These are phyloP conservation scores for Taenioides sp. DNA, from an alignment of 2,797 vertebrate species.

Conservation along the genomic window DNA sequence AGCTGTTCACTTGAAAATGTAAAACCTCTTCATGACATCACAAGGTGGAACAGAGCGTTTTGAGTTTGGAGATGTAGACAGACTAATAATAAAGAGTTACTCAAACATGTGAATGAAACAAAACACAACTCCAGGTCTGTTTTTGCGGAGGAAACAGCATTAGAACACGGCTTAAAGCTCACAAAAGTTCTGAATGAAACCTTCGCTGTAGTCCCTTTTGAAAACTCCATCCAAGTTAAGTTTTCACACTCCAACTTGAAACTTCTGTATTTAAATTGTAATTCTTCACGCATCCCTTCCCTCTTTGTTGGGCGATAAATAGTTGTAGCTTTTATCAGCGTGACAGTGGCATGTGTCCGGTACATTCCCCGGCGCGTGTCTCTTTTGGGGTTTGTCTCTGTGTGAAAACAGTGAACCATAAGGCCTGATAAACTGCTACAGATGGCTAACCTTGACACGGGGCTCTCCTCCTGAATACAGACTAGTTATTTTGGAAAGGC, in stretches of 20 bases:
- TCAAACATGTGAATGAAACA: too few relatives aligned
- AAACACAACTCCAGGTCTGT: too few relatives aligned
- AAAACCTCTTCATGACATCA: too few relatives aligned
- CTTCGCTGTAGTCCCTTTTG: background rate
- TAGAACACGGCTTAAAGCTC: too few relatives aligned
- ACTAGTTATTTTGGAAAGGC: conserved; percentile 35
- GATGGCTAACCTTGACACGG: conserved; percentile 74
- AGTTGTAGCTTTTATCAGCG: conserved; percentile 38
- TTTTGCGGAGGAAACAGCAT: too few relatives aligned
- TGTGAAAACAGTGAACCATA: conserved; percentile 37
- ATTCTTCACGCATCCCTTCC: background rate
- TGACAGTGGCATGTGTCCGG: conserved; percentile 54
- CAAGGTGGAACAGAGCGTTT: too few relatives aligned
- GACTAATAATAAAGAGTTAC: too few relatives aligned
- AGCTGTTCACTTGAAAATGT: too few relatives aligned
- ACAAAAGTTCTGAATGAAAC: too few relatives aligned
- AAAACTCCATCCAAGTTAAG: background rate
- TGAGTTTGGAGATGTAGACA: too few relatives aligned
- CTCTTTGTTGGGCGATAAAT: conserved; percentile 29
- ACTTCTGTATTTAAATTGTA: background rate
- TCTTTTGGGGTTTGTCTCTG: conserved; percentile 45
- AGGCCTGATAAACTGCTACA: conserved; percentile 48
- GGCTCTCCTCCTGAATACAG: conserved; percentile 36
- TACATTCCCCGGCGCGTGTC: conserved; percentile 47
- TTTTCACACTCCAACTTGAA: background rate